Evolutionary conservation across 2,113 vertebrate genomes (phyloP).

Genomic region (Mormyrus iriodes): DNA sequence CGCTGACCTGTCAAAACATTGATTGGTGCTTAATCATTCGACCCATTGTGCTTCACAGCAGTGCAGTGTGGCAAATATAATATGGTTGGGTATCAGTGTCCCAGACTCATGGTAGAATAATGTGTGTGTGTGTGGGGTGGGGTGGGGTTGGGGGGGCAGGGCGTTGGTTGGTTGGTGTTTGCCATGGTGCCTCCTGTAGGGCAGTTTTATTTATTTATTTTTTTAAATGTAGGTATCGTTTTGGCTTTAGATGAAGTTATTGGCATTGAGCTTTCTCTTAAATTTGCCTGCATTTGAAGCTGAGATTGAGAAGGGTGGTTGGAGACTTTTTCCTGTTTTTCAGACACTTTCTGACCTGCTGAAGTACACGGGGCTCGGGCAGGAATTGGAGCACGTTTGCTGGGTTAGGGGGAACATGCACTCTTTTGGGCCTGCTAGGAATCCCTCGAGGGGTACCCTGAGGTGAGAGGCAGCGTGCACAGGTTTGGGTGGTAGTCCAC

Average conservation of each 20-base stretch:
- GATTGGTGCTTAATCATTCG: neutral
- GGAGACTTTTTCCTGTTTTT: slow-evolving; percentile 44
- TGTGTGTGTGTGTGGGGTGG: neutral
- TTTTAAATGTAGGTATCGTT: neutral
- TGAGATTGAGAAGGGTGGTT: slow-evolving; percentile 31
- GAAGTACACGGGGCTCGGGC: slow-evolving; percentile 52
- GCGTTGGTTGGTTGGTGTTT: too few species aligned
- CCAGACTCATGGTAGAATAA: neutral
- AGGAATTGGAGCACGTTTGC: slow-evolving; percentile 49
- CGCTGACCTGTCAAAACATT: neutral
- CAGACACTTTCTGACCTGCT: slow-evolving; percentile 34
- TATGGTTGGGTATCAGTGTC: neutral
- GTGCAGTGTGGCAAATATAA: neutral
- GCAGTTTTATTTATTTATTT: neutral
- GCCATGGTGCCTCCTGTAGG: neutral
- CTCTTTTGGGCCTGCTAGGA: neutral
- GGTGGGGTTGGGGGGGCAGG: too few species aligned
- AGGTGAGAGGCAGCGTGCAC: slow-evolving; percentile 7
- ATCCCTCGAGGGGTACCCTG: slow-evolving; percentile 32
- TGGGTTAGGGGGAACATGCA: slow-evolving; percentile 4
- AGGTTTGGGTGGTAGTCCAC: neutral
- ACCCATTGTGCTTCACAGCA: neutral
- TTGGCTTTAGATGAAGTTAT: slow-evolving; percentile 5
- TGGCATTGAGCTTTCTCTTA: neutral
- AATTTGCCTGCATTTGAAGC: slow-evolving; percentile 40